Conservation (phyloP, 1,140 invertebrate genomes). For the Pseudomyrmex flavicornis region DNA sequence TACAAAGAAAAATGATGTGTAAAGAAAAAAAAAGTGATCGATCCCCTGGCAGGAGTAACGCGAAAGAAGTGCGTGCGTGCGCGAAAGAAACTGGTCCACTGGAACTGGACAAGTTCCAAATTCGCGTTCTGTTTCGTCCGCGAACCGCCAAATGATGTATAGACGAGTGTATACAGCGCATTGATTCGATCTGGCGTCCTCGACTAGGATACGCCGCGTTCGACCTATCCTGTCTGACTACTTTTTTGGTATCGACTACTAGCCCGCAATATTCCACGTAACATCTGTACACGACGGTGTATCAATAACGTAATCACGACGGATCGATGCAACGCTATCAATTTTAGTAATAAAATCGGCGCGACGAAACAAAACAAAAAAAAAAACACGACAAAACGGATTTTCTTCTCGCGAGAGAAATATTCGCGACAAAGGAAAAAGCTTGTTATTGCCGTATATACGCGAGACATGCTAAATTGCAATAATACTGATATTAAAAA, state of each 20-base stretch:
- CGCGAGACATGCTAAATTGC: no score
- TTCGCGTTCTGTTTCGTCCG: conserved; percentile 43
- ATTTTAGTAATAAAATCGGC: not conserved
- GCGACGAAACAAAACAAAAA: not conserved
- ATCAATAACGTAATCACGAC: not conserved
- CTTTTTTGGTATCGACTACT: conserved; percentile 58
- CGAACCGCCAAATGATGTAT: conserved; percentile 17
- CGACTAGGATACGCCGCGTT: conserved; percentile 39
- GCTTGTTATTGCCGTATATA: no score
- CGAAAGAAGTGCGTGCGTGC: conserved; percentile 38
- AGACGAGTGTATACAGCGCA: conserved; percentile 61
- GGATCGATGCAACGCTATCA: not conserved
- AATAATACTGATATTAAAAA: not conserved
- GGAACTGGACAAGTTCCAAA: conserved; percentile 70
- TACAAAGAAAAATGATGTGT: not conserved
- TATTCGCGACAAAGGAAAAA: no score
- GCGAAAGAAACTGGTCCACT: conserved; percentile 7
- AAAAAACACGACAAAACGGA: not conserved
- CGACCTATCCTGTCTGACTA: not conserved
- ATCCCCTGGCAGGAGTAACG: not conserved
- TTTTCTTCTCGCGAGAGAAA: no score
- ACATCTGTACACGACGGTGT: conserved; percentile 1
- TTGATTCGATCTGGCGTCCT: conserved; percentile 71
- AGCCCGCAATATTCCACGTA: conserved; percentile 9
- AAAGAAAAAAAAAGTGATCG: conserved; percentile 34